Evolutionary conservation across 2,113 vertebrate species (phyloP).

Genomic region (Mirza zaza): DNA sequence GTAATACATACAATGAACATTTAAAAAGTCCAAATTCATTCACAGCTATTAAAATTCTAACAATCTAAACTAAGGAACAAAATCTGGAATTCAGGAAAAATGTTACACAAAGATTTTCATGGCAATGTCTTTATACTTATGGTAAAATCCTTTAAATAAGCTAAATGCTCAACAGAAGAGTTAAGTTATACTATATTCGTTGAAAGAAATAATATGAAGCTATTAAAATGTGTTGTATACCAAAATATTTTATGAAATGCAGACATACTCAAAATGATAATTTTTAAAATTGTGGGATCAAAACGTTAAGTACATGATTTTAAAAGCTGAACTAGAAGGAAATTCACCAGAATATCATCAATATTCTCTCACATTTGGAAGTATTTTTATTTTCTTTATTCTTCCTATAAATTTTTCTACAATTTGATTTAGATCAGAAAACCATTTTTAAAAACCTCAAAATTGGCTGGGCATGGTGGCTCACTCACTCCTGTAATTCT

Average conservation of each 20-base stretch:
- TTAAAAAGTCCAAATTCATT: neutral
- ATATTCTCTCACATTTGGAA: neutral
- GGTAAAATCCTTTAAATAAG: neutral
- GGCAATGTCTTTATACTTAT: neutral
- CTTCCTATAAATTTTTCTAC: neutral
- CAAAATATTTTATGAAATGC: constrained; percentile 2
- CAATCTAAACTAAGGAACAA: neutral
- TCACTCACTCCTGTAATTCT: neutral
- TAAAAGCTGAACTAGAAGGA: neutral
- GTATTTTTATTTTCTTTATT: constrained; percentile 16
- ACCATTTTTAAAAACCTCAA: neutral
- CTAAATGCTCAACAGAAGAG: neutral
- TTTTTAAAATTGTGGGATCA: neutral
- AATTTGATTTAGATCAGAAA: neutral
- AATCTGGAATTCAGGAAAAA: neutral
- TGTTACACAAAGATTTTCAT: neutral
- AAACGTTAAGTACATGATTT: neutral
- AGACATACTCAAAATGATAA: neutral
- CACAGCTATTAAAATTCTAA: constrained; percentile 17
- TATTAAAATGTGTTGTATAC: neutral
- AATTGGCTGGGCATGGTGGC: neutral
- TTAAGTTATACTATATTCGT: neutral
- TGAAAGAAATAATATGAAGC: neutral
- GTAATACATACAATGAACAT: neutral
- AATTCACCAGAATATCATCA: neutral